Base-by-base conservation (phyloP, 2,888 invertebrate species). In the Phragmatobia fuliginosa region DNA sequence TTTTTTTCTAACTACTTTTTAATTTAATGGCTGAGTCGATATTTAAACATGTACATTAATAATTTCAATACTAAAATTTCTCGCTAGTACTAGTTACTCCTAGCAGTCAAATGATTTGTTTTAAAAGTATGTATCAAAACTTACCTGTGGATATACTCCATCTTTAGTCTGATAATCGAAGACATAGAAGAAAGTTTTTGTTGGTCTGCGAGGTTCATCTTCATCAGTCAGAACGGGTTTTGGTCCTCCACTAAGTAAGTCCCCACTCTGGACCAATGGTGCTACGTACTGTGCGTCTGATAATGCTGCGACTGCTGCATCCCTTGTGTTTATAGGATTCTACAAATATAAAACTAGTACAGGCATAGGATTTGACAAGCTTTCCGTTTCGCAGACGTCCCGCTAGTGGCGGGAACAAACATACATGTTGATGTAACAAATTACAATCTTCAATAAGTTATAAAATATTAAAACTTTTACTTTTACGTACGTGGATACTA, bases 281-380 rank as follows among this genome's bases (percentile, higher is more conserved):
- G 99, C 99, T 49, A 99, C 98, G 88, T 98, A 99, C 88, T 98
- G 98, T 1, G 99, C 99, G 90, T 99, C 99, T 76, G 99, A 98
- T 59, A 99, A 93, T 10, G 99, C 98, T 58, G 98, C 97, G 72
- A 99, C 97, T 6, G 98, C 97, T 18, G 98, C 97, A 88, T 98
- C 98, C 75, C 98, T 96, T 11, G 98, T 98, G 87, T 98, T 98
- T 82, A 98, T 97, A 62, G 98, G 98, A 91, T 98, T 98, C 92
- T 98, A 96, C 41, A 88, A 89, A 69, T 75, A 77, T 61, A 49
- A 31, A 56, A 4, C 25, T 56, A 56, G 28, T 56, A 56, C 5
- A 56, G 6, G 52, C 14, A 56, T 11, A 14, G 25, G 3, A 2
- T 11, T n/a, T n/a, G n/a, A n/a, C n/a, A n/a, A n/a, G n/a, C n/a